A percentile compares a stretch with the other conserved stretches of the same genome.
Conservation (phyloP, 2,113 vertebrate species). For the Gorsachius goisagi region DNA sequence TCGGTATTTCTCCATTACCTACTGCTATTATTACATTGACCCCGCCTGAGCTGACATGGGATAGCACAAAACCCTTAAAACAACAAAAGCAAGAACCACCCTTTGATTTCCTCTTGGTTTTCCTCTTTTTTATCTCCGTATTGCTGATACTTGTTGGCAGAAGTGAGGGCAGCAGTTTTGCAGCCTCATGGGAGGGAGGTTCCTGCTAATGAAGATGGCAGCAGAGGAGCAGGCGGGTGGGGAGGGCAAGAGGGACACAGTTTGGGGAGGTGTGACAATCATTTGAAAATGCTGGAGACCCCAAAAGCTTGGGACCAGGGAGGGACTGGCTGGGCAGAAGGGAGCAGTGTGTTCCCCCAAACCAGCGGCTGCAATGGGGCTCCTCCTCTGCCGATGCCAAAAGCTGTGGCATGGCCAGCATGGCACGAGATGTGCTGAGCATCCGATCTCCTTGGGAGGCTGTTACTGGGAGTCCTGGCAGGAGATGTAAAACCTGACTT, state of each 20-base stretch:
- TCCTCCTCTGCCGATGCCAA: background rate
- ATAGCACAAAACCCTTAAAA: background rate
- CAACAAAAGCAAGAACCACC: background rate
- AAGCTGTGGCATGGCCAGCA: background rate
- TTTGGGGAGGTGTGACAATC: background rate
- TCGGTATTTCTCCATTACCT: constrained; percentile 1
- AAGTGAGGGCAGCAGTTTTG: background rate
- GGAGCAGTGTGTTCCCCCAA: fast-evolving
- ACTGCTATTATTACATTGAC: background rate
- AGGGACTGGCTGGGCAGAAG: background rate
- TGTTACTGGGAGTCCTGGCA: background rate
- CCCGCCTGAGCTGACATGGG: background rate
- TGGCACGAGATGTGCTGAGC: background rate
- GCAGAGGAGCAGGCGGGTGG: background rate
- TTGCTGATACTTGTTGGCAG: background rate
- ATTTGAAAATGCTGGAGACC: background rate
- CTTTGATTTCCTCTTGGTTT: background rate
- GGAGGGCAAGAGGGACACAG: background rate
- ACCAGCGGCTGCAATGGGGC: fast-evolving
- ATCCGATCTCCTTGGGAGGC: background rate
- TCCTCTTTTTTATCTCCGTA: background rate
- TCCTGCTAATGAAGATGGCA: background rate
- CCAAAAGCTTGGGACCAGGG: fast-evolving
- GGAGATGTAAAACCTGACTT: background rate
- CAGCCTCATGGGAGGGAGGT: background rate